phyloP scores from a whole-genome alignment of 2,888 invertebrate genomes.

The Sarcophaga subvicina region DNA sequence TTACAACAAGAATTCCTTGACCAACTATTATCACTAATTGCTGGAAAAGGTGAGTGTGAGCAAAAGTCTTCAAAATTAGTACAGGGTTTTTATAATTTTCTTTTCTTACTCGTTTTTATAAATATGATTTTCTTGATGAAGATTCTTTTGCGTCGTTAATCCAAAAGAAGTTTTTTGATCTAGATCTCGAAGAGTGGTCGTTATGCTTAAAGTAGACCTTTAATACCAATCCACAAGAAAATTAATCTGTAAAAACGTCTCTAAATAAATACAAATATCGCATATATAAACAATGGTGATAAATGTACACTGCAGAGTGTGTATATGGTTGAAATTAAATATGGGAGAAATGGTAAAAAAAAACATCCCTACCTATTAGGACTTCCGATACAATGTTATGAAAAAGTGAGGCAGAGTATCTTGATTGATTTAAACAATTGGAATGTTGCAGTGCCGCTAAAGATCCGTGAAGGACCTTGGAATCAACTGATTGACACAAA shows the following conservation, averaged over 20 bases:
- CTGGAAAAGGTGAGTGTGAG: background rate
- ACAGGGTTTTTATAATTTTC: too few relatives aligned
- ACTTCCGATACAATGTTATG: slow-evolving; percentile 18
- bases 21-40: too few relatives aligned
- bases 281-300: background rate
- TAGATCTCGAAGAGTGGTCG: background rate
- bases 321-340: background rate
- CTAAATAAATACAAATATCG: slow-evolving; percentile 1
- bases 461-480: background rate
- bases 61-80: background rate
- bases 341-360: too few relatives aligned
- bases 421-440: slow-evolving; percentile 26
- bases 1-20: too few relatives aligned
- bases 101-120: too few relatives aligned
- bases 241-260: background rate
- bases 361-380: too few relatives aligned
- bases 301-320: slow-evolving; percentile 12
- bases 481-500: too few relatives aligned
- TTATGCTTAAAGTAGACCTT: background rate
- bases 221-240: slow-evolving; percentile 17
- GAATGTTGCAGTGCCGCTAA: slow-evolving; percentile 49
- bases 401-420: slow-evolving; percentile 60
- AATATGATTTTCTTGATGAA: too few relatives aligned
- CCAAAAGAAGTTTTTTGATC: slow-evolving; percentile 1
- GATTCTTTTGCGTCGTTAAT: too few relatives aligned